Evolutionary conservation across 2,888 invertebrate genomes (phyloP), one percentile per base, ranked within the genome.

Genomic region (Drosophila mimetica): DNA sequence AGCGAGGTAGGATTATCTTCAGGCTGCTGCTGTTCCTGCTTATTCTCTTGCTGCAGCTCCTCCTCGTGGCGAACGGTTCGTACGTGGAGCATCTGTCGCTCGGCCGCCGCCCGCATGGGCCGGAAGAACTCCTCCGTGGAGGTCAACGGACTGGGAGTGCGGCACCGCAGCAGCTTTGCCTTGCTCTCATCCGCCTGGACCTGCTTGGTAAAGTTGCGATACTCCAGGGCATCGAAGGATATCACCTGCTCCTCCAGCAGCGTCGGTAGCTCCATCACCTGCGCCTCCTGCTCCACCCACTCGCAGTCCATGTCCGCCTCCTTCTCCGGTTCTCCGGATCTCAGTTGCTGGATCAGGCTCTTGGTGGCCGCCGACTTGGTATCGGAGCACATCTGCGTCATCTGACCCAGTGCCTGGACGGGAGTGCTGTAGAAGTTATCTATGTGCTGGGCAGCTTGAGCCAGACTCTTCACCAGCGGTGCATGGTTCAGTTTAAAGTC

Each of bases 401-500:
- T 74, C 42, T 87, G 64, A 1, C 79, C 50, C n/a, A 90, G 46
- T 11, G 90, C 90, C 16, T 89, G 77, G n/a, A 90, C 72, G 0
- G 92, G 90, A 4, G 90, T 77, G 16, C 74, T 75, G 54, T 91
- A 91, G 53, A 92, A 91, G 52, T 90, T 89, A 16, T 90, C 83
- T 32, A 91, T 89, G 44, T 90, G 88, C 5, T 76, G 77, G 0
- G 89, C 75, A 0, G 89, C 83, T 32, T 78, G 82, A 5, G 87
- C 77, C 3, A 91, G 66, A 54, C 91, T 91, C 30, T 86, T 76
- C 48, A 89, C 84, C 22, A 91, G 67, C 0, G 71, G 74, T 0
- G 74, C 76, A 65, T 91, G 90, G 51, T 89, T 88, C 1, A 91
- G 58, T 16, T 75, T 77, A 20, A 89, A 83, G 11, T 81, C 77